Percentiles rank a stretch among this genome's conserved stretches.
These are phyloP conservation scores for Pristionchus exspectatus DNA, from an alignment of 2,888 invertebrate genomes.

Conservation along the genomic window DNA sequence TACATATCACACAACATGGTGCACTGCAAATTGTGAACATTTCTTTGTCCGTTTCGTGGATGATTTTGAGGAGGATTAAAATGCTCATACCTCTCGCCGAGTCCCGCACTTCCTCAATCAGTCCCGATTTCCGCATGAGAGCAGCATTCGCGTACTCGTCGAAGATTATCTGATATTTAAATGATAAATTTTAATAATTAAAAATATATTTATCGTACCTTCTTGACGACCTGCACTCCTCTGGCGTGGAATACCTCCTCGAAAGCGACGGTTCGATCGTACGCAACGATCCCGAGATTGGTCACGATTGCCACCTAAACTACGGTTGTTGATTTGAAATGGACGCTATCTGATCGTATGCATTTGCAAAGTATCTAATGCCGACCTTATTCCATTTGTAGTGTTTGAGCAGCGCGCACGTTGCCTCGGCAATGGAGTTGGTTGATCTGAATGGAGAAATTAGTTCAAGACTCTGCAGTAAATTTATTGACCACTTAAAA, in stretches of 20 bases:
- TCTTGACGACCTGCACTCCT: slow-evolving; percentile 70
- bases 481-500: too few species aligned
- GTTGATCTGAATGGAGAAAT: slow-evolving; percentile 76
- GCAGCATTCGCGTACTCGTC: slow-evolving; percentile 74
- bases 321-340: background rate
- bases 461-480: too few species aligned
- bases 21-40: too few species aligned
- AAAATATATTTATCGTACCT: too few species aligned
- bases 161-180: slow-evolving; percentile 65
- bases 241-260: slow-evolving; percentile 76
- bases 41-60: too few species aligned
- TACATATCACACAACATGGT: too few species aligned
- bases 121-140: slow-evolving; percentile 69
- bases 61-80: too few species aligned
- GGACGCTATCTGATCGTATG: too few species aligned
- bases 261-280: slow-evolving; percentile 73
- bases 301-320: slow-evolving; percentile 73
- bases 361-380: too few species aligned
- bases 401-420: slow-evolving; percentile 72
- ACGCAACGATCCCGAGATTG: slow-evolving; percentile 75
- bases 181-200: background rate
- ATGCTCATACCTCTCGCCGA: background rate
- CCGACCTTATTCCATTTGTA: slow-evolving; percentile 76
- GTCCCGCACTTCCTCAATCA: slow-evolving; percentile 59
- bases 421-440: slow-evolving; percentile 75